Percentiles rank a stretch among this genome's conserved stretches.
These are phyloP conservation scores for Menura novaehollandiae DNA, from an alignment of 2,113 vertebrate genomes.

Conservation along the genomic window DNA sequence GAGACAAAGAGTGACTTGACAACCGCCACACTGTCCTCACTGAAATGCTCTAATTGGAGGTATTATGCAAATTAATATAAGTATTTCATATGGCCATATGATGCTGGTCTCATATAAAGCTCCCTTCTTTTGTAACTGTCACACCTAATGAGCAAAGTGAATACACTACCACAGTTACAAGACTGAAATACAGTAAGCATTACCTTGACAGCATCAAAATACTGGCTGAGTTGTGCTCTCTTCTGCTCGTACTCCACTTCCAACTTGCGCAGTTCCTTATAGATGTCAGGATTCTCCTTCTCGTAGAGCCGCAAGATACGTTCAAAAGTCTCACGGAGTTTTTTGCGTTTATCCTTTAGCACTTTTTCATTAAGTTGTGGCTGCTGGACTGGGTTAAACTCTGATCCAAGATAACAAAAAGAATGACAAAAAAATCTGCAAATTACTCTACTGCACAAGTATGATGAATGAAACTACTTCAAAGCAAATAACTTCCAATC, in stretches of 20 bases:
- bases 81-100: background rate
- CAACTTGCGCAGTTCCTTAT: constrained; percentile 91
- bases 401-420: constrained; percentile 59
- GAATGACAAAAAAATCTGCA: background rate
- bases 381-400: constrained; percentile 96
- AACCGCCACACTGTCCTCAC: background rate
- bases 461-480: background rate
- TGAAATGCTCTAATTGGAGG: background rate
- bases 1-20: background rate
- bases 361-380: constrained; percentile 97
- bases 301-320: constrained; percentile 93
- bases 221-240: constrained; percentile 92
- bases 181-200: background rate
- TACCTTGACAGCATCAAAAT: constrained; percentile 98
- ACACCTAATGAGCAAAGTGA: background rate
- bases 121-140: background rate
- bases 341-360: constrained; percentile 95
- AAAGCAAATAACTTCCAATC: background rate
- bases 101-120: background rate
- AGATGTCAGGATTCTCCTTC: constrained; percentile 94
- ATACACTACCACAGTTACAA: background rate
- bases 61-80: rapidly evolving
- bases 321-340: constrained; percentile 95
- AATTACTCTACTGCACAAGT: background rate
- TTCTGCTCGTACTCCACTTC: constrained; percentile 96